Percentiles rank a stretch among this genome's conserved stretches.
Conservation (phyloP, 2,797 vertebrate genomes). For the Phalanger gymnotis region DNA sequence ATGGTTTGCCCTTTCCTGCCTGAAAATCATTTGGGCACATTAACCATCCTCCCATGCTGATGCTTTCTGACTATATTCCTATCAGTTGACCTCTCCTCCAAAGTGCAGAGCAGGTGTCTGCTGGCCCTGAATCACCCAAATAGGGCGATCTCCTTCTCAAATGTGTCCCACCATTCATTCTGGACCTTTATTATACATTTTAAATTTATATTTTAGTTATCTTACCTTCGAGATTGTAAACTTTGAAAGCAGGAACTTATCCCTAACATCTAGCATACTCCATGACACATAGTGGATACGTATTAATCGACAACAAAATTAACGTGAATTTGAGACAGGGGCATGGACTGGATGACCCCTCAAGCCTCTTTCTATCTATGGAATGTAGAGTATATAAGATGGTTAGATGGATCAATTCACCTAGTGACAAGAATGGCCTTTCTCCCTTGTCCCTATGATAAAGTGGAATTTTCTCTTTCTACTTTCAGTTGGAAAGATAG, state of each 20-base stretch:
- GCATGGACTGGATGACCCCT: neutral
- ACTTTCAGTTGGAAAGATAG: constrained; percentile 3
- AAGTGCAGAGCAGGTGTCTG: neutral
- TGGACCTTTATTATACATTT: neutral
- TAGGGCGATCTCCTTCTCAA: neutral
- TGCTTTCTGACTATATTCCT: neutral
- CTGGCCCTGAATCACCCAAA: neutral
- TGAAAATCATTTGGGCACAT: neutral
- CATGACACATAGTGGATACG: neutral
- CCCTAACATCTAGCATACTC: neutral
- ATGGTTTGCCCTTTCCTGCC: neutral
- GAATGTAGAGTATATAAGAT: neutral
- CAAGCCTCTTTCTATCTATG: neutral
- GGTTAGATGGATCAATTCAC: neutral
- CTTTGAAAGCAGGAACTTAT: neutral
- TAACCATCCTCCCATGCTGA: neutral
- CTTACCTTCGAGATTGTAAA: neutral
- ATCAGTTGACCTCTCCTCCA: neutral
- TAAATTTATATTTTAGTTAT: neutral
- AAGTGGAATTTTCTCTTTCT: neutral
- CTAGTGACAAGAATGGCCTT: neutral
- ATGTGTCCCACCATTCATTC: neutral
- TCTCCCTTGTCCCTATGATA: constrained; percentile 20
- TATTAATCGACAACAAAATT: neutral
- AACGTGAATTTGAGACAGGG: neutral